These are phyloP conservation scores for Papilio aristodemus DNA, from an alignment of 1,140 invertebrate genomes.

Conservation along the genomic window DNA sequence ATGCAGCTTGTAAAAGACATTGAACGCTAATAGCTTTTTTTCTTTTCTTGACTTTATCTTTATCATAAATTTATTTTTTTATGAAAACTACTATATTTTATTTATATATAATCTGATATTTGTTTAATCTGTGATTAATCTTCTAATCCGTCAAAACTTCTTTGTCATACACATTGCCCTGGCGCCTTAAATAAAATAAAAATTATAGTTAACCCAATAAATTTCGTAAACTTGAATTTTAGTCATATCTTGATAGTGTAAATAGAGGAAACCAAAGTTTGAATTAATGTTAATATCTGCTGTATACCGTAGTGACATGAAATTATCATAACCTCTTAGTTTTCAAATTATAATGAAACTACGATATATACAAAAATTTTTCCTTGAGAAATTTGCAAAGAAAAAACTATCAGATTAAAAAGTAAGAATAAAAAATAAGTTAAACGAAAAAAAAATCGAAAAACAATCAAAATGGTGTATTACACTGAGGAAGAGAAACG, in stretches of 20 bases:
- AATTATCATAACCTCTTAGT: neutral
- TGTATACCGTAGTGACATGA: neutral
- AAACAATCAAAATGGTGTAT: neutral
- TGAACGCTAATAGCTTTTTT: no score
- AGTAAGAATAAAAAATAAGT: neutral
- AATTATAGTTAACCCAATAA: neutral
- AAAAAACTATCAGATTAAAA: neutral
- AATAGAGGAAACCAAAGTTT: neutral
- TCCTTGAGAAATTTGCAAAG: neutral
- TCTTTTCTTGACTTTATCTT: no score
- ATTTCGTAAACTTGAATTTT: conserved; percentile 5
- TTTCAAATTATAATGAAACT: neutral
- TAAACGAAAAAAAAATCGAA: neutral
- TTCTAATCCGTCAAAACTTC: conserved; percentile 4
- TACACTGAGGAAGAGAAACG: neutral
- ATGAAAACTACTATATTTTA: no score
- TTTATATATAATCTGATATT: conserved; percentile 10
- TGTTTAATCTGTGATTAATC: neutral
- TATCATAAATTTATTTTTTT: no score
- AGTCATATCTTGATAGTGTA: neutral
- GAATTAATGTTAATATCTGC: neutral
- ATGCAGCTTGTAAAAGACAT: neutral
- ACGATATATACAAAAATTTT: neutral
- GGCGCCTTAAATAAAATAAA: conserved; percentile 9
- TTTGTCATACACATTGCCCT: neutral